Base-by-base conservation (phyloP, 1,140 invertebrate genomes). In the Papilio polytes region DNA sequence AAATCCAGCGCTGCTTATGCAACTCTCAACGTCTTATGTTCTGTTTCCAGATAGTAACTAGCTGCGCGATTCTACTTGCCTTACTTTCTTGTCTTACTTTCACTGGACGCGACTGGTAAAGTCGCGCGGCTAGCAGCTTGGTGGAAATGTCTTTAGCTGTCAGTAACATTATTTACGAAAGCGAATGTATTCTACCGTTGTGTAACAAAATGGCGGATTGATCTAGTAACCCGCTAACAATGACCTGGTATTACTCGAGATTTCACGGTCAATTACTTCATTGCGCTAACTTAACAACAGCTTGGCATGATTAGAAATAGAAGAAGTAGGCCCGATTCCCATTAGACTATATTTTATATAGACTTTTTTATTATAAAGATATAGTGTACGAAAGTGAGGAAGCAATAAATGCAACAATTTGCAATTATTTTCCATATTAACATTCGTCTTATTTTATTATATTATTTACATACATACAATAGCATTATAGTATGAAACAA, bases 211-310 rank as follows among this genome's bases (percentile, higher is more conserved):
- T 44, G 15, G 41, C 72, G 20, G n/a, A 46, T 74, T 74, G 73
- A 20, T 74, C 73, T 48, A 74, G 8, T 74, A 74, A 74, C 73
- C 73, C 73, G 73, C 73, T 74, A 74, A 74, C 73, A 74, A 74
- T 74, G 73, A 74, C 73, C 73, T 74, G n/a, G 41, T 44, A 74
- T 74, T n/a, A 20, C 41, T 74, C 46, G n/a, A 74, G 18, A 74
- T 48, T 46, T 74, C 41, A 74, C n/a, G 73, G 73, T 74, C 73
- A 13, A 44, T 73, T 73, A 73, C 59, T 12, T 63, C 9, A 63
- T 26, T 20, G 18, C 53, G 9, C 8, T 51, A 51, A 51, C 48
- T 56, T 20, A 12, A 26, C 18, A n/a, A 56, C 20, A 56, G 53
- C 9, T 26, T 10, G 8, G 56, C 6, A 9, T n/a, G 15, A 13